A percentile compares a stretch with the other conserved stretches of the same genome.
phyloP scores from a whole-genome alignment of 2,797 vertebrate genomes.

The Molossus alvarezi region DNA sequence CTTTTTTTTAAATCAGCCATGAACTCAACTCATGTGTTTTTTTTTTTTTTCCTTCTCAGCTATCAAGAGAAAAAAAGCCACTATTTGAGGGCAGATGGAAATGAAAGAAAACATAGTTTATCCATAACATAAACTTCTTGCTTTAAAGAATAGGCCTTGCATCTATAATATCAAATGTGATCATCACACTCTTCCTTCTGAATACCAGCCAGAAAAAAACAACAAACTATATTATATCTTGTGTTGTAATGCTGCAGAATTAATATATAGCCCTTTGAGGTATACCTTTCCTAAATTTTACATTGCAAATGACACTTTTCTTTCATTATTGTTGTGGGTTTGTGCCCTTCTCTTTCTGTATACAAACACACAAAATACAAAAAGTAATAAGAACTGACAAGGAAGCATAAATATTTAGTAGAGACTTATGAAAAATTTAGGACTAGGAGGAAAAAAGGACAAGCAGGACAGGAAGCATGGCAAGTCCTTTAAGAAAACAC shows the following conservation, averaged over 20 bases:
- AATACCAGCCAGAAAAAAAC: neutral
- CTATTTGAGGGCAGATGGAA: conserved; percentile 59
- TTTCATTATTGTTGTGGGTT: neutral
- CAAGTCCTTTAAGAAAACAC: conserved; percentile 68
- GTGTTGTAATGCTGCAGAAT: conserved; percentile 32
- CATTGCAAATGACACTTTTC: neutral
- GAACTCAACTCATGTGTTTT: conserved; percentile 39
- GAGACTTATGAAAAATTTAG: neutral
- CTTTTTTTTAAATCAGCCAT: conserved; percentile 42
- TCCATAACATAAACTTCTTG: neutral
- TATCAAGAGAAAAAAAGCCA: neutral
- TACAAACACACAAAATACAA: conserved; percentile 15
- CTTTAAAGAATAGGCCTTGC: conserved; percentile 35
- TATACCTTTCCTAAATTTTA: conserved; percentile 17
- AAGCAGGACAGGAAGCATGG: neutral
- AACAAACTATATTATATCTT: neutral
- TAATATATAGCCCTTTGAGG: neutral
- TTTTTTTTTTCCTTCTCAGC: conserved; percentile 43
- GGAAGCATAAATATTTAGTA: conserved; percentile 21
- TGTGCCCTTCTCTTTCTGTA: conserved; percentile 17
- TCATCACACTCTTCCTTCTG: neutral
- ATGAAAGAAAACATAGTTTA: conserved; percentile 30
- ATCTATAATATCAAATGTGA: neutral
- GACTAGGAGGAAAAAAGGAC: conserved; percentile 18
- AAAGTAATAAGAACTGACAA: conserved; percentile 53